Evolutionary conservation across 2,113 vertebrate genomes (phyloP).

Genomic region (Ia io): DNA sequence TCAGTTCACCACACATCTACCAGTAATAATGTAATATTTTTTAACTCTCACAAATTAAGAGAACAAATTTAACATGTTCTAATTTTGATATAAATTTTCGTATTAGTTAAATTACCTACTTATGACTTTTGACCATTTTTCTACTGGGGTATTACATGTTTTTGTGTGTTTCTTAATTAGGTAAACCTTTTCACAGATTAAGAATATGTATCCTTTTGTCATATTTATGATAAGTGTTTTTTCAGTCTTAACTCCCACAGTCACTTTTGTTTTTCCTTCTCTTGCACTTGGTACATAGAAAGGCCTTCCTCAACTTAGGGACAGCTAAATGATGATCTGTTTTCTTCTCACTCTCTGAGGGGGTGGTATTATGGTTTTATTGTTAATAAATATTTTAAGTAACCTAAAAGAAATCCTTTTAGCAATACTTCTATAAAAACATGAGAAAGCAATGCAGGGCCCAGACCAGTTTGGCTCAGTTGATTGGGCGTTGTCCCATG

Average conservation of each 20-base stretch:
- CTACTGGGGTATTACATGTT: background rate
- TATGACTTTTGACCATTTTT: slow-evolving; percentile 16
- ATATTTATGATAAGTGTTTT: background rate
- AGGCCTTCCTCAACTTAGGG: background rate
- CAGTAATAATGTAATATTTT: background rate
- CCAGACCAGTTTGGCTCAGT: background rate
- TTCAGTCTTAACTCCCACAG: slow-evolving; percentile 5
- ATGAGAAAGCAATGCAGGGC: background rate
- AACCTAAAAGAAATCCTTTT: background rate
- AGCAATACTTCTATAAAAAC: slow-evolving; percentile 24
- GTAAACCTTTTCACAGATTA: background rate
- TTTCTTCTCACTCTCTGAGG: background rate
- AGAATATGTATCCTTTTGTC: background rate
- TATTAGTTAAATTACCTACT: background rate
- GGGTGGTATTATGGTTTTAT: background rate
- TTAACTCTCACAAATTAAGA: slow-evolving; percentile 4
- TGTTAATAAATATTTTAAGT: slow-evolving; percentile 21
- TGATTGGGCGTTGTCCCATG: background rate
- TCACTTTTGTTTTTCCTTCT: background rate
- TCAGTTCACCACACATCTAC: background rate
- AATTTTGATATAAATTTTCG: background rate
- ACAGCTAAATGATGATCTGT: background rate
- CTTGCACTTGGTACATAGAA: background rate
- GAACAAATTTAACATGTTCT: slow-evolving; percentile 2
- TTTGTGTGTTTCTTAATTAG: background rate